Evolutionary conservation across 2,797 vertebrate genomes (phyloP).

Genomic region (Manis javanica): DNA sequence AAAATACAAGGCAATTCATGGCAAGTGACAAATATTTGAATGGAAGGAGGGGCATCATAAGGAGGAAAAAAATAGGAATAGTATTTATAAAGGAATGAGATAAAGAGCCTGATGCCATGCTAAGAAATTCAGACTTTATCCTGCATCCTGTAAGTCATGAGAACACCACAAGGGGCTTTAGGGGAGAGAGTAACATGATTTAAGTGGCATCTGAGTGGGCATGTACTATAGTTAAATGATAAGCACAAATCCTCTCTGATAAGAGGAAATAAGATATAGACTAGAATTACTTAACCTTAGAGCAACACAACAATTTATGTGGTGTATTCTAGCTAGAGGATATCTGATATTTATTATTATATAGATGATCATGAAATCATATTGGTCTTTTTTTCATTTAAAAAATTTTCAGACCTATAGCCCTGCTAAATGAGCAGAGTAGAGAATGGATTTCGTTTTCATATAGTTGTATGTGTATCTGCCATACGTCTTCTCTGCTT

Average conservation of each 20-base stretch:
- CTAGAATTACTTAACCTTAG: not conserved
- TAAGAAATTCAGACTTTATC: not conserved
- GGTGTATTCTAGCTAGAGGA: not conserved
- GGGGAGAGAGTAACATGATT: not conserved
- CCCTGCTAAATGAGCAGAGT: not conserved
- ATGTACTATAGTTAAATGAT: not conserved
- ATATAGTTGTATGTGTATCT: fast-evolving
- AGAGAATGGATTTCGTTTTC: not conserved
- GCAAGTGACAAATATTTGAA: not conserved
- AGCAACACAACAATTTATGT: not conserved
- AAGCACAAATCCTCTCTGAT: not conserved
- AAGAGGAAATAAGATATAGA: not conserved
- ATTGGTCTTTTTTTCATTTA: not conserved
- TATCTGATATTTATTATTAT: not conserved
- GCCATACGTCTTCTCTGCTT: not conserved
- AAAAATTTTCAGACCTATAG: not conserved
- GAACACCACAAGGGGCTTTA: not conserved
- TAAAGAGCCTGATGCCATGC: not conserved
- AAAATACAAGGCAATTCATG: not conserved
- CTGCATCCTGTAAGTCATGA: not conserved
- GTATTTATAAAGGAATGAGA: constrained; percentile 9
- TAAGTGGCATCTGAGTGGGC: not conserved
- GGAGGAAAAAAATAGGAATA: not conserved
- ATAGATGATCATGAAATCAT: constrained; percentile 1
- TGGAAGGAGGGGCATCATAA: not conserved